Base-by-base conservation (phyloP, 2,888 invertebrate species). In the Rhodophaea formosa region DNA sequence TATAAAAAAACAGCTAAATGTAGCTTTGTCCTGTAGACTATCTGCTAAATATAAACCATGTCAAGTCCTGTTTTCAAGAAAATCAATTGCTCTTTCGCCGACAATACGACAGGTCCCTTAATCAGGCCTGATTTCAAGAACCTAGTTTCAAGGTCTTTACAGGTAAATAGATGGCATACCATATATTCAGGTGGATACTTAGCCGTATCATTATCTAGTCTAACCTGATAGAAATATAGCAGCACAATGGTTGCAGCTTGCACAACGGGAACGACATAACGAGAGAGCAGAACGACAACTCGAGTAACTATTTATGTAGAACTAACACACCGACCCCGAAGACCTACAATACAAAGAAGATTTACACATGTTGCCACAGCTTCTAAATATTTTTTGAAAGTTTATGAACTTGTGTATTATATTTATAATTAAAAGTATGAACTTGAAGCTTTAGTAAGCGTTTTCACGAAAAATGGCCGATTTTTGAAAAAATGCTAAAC, bases 231-330 rank as follows among this genome's bases (percentile, higher is more conserved):
- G 63, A 59, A 62, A 71, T 74, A 73, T 70, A 68, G 62, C 62
- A 58, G 64, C 66, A 72, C 71, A 75, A 72, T 69, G 66, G 65
- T 67, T 69, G 65, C 64, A 65, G 71, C 71, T 58, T 61, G 71
- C 66, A 44, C 45, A 45, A 55, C 75, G 70, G 73, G 75, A 12
- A 39, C 3, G 3, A 39, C 10, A n/a, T 39, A 39, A n/a, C 12
- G 10, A 39, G n/a, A 39, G 39, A 1, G n/a, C 8, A 39, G 12
- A 39, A 39, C 3, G 39, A 39, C 12, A 8, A 39, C 39, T 39
- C 12, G 6, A n/a, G 39, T 39, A 39, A 39, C 39, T 39, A n/a
- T n/a, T n/a, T n/a, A n/a, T n/a, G n/a, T n/a, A 23, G 23, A 2
- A 23, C 23, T 23, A 23, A 23, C 23, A 23, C 23, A 5, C 23